phyloP scores from a whole-genome alignment of 2,113 vertebrate species.

The Platysternon megacephalum region DNA sequence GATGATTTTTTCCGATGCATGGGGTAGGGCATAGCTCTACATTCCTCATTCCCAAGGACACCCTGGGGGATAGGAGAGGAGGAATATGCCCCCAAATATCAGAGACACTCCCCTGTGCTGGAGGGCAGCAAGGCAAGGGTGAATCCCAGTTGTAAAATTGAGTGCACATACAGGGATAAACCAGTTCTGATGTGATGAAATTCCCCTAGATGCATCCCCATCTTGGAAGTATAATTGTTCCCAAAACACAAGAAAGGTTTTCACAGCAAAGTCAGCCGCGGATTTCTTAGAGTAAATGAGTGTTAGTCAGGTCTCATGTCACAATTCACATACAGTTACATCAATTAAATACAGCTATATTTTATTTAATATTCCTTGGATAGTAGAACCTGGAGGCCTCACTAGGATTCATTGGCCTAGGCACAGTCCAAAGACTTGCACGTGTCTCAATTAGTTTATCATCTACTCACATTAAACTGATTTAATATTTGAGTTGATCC shows the following conservation, averaged over 20 bases:
- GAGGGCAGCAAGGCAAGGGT: background rate
- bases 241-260: background rate
- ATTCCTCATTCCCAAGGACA: background rate
- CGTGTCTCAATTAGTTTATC: background rate
- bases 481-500: background rate
- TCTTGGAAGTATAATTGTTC: rapidly evolving
- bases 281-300: background rate
- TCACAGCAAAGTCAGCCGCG: background rate
- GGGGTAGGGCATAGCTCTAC: background rate
- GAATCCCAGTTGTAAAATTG: background rate
- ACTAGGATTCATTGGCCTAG: background rate
- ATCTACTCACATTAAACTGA: rapidly evolving
- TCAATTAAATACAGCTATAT: background rate
- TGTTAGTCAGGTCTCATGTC: background rate
- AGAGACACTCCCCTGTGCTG: background rate
- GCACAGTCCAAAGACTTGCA: background rate
- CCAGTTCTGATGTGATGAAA: background rate
- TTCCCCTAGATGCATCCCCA: background rate
- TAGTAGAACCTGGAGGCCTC: background rate
- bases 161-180: background rate
- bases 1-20: background rate
- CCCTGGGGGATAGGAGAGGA: background rate
- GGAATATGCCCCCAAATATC: constrained; percentile 19
- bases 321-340: background rate
- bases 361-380: background rate